Percentiles rank a stretch among this genome's conserved stretches.
Conservation (phyloP, 2,888 invertebrate species). For the Globia sparganii region DNA sequence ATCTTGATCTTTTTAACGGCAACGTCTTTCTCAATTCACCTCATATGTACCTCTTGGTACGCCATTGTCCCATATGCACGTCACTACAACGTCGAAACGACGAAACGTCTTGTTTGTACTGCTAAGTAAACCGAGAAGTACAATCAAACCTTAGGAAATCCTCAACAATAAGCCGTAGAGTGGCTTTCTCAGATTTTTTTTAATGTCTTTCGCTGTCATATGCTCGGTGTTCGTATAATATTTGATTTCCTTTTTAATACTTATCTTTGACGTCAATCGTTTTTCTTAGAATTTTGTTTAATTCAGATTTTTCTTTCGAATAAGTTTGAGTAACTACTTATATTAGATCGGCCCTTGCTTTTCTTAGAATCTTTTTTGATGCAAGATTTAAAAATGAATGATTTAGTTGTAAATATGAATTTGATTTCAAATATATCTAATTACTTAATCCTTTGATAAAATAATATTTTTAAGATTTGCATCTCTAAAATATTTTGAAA, state of each 20-base stretch:
- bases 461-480: background rate
- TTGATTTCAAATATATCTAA: background rate
- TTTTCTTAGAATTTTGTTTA: background rate
- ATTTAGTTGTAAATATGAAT: background rate
- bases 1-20: too few species aligned
- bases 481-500: background rate
- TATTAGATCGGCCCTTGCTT: background rate
- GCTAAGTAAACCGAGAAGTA: constrained; percentile 74
- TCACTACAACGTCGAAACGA: constrained; percentile 12
- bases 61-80: constrained; percentile 18
- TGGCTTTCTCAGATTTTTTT: constrained; percentile 67
- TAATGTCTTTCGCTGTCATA: constrained; percentile 4
- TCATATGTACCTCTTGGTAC: background rate
- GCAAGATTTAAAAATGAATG: background rate
- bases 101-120: constrained; percentile 71
- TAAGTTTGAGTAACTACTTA: background rate
- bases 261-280: background rate
- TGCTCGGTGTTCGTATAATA: background rate
- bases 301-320: too few species aligned
- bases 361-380: background rate
- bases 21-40: constrained; percentile 7
- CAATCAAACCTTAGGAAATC: constrained; percentile 77
- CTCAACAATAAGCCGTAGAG: constrained; percentile 67
- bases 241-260: background rate
- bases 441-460: background rate